Evolutionary conservation across 2,113 vertebrate genomes (phyloP).

Genomic region (Theropithecus gelada): DNA sequence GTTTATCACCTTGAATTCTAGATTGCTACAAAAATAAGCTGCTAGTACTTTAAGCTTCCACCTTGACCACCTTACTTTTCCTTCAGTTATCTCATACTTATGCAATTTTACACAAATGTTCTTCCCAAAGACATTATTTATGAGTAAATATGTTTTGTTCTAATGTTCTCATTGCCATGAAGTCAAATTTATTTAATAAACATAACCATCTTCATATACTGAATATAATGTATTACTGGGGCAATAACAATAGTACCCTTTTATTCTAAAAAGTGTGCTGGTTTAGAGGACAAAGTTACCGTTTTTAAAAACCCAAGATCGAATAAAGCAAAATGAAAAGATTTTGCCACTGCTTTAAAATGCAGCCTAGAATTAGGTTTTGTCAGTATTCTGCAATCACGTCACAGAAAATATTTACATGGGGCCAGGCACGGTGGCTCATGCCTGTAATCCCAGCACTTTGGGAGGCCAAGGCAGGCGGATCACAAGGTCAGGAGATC

Average conservation of each 20-base stretch:
- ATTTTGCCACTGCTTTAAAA: not conserved
- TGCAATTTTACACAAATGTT: not conserved
- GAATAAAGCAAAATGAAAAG: slow-evolving; percentile 63
- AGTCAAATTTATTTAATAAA: slow-evolving; percentile 45
- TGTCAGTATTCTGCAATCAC: slow-evolving; percentile 38
- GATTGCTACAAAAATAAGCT: not conserved
- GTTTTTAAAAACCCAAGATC: slow-evolving; percentile 4
- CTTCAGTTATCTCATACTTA: not conserved
- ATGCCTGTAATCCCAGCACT: no score
- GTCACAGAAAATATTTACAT: slow-evolving; percentile 16
- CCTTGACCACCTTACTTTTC: not conserved
- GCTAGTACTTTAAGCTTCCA: not conserved
- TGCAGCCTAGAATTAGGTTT: slow-evolving; percentile 11
- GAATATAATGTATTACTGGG: not conserved
- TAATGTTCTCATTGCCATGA: slow-evolving; percentile 1
- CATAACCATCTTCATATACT: not conserved
- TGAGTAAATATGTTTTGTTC: not conserved
- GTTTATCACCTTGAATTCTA: not conserved
- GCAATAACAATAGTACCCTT: not conserved
- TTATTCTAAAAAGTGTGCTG: not conserved
- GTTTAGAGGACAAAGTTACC: not conserved
- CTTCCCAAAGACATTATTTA: slow-evolving; percentile 12
- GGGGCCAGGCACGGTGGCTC: no score
- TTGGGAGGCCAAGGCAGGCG: no score
- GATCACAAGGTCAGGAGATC: no score